Percentiles rank a stretch among this genome's conserved stretches.
Evolutionary conservation across 2,888 invertebrate species (phyloP).

Genomic region (Cheilosia impressa): DNA sequence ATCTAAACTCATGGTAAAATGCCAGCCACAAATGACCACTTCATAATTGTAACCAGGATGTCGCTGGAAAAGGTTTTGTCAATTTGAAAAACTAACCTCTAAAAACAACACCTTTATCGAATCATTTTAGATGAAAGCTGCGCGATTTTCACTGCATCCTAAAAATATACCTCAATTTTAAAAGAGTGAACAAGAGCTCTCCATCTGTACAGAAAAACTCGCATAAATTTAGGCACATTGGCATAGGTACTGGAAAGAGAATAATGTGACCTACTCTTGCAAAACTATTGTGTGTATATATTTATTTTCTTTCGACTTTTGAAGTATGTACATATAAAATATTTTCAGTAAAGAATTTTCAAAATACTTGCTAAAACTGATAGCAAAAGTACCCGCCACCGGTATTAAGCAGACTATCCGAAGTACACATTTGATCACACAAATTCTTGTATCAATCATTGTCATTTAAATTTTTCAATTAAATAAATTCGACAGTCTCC

Average conservation of each 20-base stretch:
- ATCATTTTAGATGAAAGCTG: too few species aligned
- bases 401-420: background rate
- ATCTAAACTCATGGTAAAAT: too few species aligned
- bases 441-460: constrained; percentile 20
- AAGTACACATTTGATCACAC: background rate
- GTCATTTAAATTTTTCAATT: constrained; percentile 11
- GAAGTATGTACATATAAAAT: too few species aligned
- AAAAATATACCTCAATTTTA: background rate
- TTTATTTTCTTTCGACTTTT: too few species aligned
- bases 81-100: background rate
- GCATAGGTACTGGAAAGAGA: background rate
- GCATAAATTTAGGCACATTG: background rate
- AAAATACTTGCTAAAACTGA: background rate
- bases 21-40: too few species aligned
- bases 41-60: too few species aligned
- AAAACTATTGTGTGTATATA: too few species aligned
- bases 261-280: too few species aligned
- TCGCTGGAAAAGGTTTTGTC: background rate
- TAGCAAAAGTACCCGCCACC: background rate
- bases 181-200: too few species aligned
- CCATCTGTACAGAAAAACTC: background rate
- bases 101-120: too few species aligned
- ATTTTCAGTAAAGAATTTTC: too few species aligned
- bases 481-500: background rate
- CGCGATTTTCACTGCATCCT: background rate